Percentiles rank a stretch among this genome's conserved stretches.
These are phyloP conservation scores for Cotesia typhae DNA, from an alignment of 1,140 invertebrate genomes.

Conservation along the genomic window DNA sequence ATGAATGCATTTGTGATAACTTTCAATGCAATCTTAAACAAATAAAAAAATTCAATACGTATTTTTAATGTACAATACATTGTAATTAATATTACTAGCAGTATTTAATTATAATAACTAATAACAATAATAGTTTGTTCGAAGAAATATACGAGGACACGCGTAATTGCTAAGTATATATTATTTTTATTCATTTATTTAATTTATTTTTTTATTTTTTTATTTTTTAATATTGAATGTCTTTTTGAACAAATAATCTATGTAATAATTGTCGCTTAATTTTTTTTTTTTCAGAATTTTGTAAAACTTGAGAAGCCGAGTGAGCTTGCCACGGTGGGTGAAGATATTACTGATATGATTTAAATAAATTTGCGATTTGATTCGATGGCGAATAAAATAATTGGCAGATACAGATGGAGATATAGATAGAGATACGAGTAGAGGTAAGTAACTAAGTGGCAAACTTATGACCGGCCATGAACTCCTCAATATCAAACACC, in stretches of 20 bases:
- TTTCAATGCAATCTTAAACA: conserved; percentile 47
- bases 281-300: no score
- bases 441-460: background rate
- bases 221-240: no score
- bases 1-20: conserved; percentile 59
- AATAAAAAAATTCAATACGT: conserved; percentile 15
- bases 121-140: background rate
- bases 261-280: no score
- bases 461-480: conserved; percentile 13
- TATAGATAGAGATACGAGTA: background rate
- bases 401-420: no score
- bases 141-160: background rate
- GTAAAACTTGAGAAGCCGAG: no score
- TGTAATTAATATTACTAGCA: background rate
- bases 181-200: no score
- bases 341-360: no score
- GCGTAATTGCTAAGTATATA: conserved; percentile 24
- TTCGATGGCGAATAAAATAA: conserved; percentile 3
- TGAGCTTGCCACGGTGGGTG: no score
- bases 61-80: no score
- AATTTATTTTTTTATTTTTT: no score
- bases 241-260: no score
- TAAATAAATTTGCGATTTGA: conserved; percentile 26
- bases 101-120: background rate
- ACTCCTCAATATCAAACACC: background rate